Evolutionary conservation across 2,888 invertebrate species (phyloP).

Genomic region (Muschampia plurimacula): DNA sequence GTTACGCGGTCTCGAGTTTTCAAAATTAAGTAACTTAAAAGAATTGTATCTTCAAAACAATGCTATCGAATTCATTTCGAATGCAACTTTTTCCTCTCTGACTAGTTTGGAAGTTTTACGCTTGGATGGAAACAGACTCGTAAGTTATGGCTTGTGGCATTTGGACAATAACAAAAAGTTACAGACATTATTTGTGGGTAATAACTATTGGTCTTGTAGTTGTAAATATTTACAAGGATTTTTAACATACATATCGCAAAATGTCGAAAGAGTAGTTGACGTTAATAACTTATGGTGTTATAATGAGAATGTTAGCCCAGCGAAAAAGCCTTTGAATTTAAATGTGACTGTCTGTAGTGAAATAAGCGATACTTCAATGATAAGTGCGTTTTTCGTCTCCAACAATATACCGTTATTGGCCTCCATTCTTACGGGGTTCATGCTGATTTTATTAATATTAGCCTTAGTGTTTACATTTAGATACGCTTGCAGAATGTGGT

Average conservation of each 20-base stretch:
- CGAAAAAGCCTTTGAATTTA: conserved; percentile 91
- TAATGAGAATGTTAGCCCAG: conserved; percentile 88
- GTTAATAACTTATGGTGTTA: conserved; percentile 91
- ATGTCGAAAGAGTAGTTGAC: conserved; percentile 91
- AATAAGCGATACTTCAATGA: conserved; percentile 91
- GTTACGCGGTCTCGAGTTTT: conserved; percentile 93
- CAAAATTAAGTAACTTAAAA: conserved; percentile 91
- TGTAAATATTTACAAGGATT: conserved; percentile 95
- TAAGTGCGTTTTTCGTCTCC: conserved; percentile 92
- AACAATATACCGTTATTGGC: conserved; percentile 94
- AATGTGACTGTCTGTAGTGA: conserved; percentile 95
- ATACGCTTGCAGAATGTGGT: conserved; percentile 94
- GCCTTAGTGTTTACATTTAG: conserved; percentile 94
- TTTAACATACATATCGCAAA: conserved; percentile 92
- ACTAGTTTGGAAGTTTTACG: conserved; percentile 92
- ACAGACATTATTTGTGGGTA: conserved; percentile 90
- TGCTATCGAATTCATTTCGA: conserved; percentile 91
- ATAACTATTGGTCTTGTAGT: conserved; percentile 95
- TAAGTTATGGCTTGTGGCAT: conserved; percentile 93
- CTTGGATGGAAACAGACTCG: conserved; percentile 94
- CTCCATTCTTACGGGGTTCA: conserved; percentile 90
- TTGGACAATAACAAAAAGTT: conserved; percentile 89
- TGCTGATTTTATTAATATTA: conserved; percentile 91
- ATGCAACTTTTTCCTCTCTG: conserved; percentile 92
- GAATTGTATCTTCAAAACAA: conserved; percentile 96